A percentile compares a stretch with the other conserved stretches of the same genome.
Evolutionary conservation across 1,140 invertebrate species (phyloP).

Genomic region (Stenopsyche tienmushanensis): DNA sequence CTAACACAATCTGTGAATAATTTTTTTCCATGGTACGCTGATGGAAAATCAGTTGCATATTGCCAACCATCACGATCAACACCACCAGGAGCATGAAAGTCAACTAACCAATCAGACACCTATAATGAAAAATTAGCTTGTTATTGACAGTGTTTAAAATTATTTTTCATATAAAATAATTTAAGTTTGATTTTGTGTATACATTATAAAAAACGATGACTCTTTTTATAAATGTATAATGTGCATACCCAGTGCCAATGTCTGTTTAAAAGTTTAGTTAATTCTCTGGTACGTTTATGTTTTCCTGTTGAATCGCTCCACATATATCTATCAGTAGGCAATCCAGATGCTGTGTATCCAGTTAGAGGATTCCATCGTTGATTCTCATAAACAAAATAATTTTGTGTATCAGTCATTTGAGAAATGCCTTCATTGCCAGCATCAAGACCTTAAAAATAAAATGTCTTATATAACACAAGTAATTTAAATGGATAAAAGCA

Average conservation of each 20-base stretch:
- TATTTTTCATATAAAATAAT: background rate
- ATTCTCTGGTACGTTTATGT: conserved; percentile 78
- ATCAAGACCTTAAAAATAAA: background rate
- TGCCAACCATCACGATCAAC: conserved; percentile 92
- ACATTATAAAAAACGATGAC: no score
- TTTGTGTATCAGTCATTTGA: conserved; percentile 78
- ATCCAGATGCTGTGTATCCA: conserved; percentile 79
- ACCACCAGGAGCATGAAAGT: conserved; percentile 85
- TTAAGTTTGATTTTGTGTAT: no score
- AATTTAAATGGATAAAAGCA: no score
- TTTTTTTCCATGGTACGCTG: conserved; percentile 80
- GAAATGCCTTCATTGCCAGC: conserved; percentile 51
- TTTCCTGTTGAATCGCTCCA: conserved; percentile 87
- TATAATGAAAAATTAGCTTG: conserved; percentile 44
- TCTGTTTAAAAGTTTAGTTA: conserved; percentile 78
- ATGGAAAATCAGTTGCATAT: conserved; percentile 89
- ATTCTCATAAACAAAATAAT: conserved; percentile 89
- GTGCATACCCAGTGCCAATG: conserved; percentile 92
- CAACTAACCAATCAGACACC: conserved; percentile 87
- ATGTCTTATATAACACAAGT: no score
- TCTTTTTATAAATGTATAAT: no score
- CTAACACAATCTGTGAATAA: conserved; percentile 87
- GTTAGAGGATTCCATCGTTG: conserved; percentile 90
- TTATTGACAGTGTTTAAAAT: background rate
- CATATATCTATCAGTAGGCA: conserved; percentile 85